Conservation (phyloP, 2,888 invertebrate species). For the Diloba caeruleocephala region DNA sequence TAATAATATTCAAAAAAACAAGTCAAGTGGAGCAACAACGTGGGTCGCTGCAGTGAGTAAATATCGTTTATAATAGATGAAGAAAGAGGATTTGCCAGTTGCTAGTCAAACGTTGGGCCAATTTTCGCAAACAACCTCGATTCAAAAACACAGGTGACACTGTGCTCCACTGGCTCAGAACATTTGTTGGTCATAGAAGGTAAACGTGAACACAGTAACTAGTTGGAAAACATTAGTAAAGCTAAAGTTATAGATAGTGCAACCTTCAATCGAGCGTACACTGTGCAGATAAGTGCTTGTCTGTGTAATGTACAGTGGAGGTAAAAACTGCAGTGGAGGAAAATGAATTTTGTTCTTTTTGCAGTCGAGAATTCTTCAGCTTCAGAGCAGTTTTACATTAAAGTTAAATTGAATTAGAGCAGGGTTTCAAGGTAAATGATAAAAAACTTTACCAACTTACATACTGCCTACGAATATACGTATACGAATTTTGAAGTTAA, state of each 20-base stretch:
- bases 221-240: slow-evolving; percentile 64
- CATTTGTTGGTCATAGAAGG: background rate
- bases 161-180: slow-evolving; percentile 17
- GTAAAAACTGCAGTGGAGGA: slow-evolving; percentile 50
- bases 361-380: slow-evolving; percentile 20
- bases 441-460: too few relatives aligned
- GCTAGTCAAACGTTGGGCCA: slow-evolving; percentile 57
- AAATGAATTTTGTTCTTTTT: slow-evolving; percentile 49
- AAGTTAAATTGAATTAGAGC: slow-evolving; percentile 16
- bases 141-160: slow-evolving; percentile 44
- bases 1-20: slow-evolving; percentile 11
- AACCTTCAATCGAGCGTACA: slow-evolving; percentile 78
- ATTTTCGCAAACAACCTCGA: slow-evolving; percentile 52
- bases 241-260: slow-evolving; percentile 70
- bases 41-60: slow-evolving; percentile 32
- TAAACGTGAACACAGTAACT: slow-evolving; percentile 34
- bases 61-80: slow-evolving; percentile 41
- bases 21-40: slow-evolving; percentile 18
- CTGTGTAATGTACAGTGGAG: slow-evolving; percentile 59
- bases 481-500: too few relatives aligned
- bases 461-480: too few relatives aligned
- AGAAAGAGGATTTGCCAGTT: slow-evolving; percentile 53
- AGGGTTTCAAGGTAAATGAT: background rate
- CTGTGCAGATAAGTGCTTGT: slow-evolving; percentile 70
- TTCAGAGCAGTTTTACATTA: slow-evolving; percentile 29